phyloP scores from a whole-genome alignment of 2,888 invertebrate genomes.

The Thysanoteuthis rhombus region DNA sequence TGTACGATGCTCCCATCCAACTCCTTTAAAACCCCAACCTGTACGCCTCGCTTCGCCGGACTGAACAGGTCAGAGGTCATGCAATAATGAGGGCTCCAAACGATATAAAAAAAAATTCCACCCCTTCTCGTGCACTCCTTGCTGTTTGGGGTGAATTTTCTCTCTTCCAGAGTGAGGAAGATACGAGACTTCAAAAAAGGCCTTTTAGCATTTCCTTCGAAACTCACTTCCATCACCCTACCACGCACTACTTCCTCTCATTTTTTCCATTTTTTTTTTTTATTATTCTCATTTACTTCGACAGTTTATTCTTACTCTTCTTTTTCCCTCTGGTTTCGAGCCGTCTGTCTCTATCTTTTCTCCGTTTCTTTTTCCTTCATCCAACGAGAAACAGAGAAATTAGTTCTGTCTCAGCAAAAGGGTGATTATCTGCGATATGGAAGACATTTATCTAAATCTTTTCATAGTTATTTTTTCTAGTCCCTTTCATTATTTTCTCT shows the following conservation, averaged over 20 bases:
- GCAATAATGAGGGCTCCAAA: not conserved
- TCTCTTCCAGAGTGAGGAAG: not conserved
- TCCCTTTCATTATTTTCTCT: too few species aligned
- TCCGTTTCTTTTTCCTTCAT: too few species aligned
- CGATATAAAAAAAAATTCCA: not conserved
- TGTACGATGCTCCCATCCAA: not conserved
- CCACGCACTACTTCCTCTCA: too few species aligned
- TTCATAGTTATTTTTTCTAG: too few species aligned
- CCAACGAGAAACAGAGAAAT: too few species aligned
- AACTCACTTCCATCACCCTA: not conserved
- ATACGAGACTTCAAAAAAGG: conserved; percentile 12
- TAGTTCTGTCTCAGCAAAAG: too few species aligned
- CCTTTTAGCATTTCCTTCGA: not conserved
- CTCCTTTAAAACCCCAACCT: not conserved
- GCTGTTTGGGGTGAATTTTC: not conserved
- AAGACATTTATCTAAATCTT: too few species aligned
- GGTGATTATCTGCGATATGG: too few species aligned
- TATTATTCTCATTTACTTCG: not conserved
- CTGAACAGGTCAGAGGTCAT: not conserved
- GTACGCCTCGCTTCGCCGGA: not conserved
- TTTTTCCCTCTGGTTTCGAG: not conserved
- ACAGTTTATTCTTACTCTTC: not conserved
- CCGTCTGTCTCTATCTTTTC: not conserved
- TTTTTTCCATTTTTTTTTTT: not conserved
- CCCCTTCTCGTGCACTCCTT: not conserved